Evolutionary conservation across 1,140 invertebrate genomes (phyloP).

Genomic region (Ylistrum balloti): DNA sequence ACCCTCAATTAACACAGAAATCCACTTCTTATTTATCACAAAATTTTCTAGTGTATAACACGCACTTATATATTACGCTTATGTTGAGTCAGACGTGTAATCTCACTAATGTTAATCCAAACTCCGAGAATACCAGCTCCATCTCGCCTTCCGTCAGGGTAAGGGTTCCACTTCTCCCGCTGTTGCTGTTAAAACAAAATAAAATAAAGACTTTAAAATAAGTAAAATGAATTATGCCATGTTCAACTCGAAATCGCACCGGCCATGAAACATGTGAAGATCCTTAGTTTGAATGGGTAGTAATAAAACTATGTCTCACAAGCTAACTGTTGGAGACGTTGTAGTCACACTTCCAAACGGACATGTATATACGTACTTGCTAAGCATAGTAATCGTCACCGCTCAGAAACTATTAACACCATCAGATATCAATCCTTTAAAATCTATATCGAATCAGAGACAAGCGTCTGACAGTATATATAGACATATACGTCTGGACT

Average conservation of each 20-base stretch:
- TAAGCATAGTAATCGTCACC: background rate
- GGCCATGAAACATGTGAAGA: background rate
- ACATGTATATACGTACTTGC: too few relatives aligned
- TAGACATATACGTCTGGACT: slow-evolving; percentile 3
- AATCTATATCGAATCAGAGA: slow-evolving; percentile 39
- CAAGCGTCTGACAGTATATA: background rate
- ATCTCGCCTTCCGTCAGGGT: background rate
- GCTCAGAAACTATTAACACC: background rate
- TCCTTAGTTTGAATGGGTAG: background rate
- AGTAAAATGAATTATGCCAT: background rate
- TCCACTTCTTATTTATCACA: background rate
- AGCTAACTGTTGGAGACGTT: background rate
- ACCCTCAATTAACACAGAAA: background rate
- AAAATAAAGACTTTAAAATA: background rate
- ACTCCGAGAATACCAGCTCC: background rate
- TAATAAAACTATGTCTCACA: background rate
- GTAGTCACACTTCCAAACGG: background rate
- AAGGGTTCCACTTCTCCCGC: background rate
- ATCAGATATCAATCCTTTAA: background rate
- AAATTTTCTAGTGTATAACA: background rate
- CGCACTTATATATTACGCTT: background rate
- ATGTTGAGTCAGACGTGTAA: background rate
- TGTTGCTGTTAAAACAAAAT: background rate
- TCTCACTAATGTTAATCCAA: background rate
- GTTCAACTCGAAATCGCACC: background rate